phyloP scores from a whole-genome alignment of 1,140 invertebrate species.

The Samia ricini region DNA sequence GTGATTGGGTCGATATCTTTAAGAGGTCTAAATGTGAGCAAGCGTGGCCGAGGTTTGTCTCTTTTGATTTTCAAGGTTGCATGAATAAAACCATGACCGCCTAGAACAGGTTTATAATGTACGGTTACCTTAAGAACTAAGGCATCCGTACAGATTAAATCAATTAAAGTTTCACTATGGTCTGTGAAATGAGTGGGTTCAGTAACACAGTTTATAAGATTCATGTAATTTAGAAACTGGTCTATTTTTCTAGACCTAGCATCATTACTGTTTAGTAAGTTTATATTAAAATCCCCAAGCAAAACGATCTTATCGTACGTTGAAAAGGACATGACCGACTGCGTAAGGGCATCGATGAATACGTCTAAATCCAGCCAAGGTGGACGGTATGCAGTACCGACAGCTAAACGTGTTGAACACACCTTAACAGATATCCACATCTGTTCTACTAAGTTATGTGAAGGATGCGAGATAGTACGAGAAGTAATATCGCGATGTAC shows the following conservation, averaged over 20 bases:
- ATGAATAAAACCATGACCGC: conserved; percentile 3
- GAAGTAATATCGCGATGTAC: too few species aligned
- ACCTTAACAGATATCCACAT: not conserved
- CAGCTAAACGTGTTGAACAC: not conserved
- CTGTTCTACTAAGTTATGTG: too few species aligned
- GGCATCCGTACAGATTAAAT: conserved; percentile 4
- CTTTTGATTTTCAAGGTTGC: too few species aligned
- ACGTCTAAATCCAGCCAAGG: conserved; percentile 13
- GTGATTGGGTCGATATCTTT: too few species aligned
- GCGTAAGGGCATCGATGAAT: conserved; percentile 18
- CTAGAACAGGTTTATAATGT: conserved; percentile 1
- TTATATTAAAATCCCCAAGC: conserved; percentile 32
- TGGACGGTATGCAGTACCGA: conserved; percentile 34
- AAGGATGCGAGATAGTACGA: too few species aligned
- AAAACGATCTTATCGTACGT: conserved; percentile 21
- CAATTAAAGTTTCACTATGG: conserved; percentile 6
- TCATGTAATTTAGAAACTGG: not conserved
- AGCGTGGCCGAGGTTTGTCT: conserved; percentile 1
- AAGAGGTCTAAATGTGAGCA: too few species aligned
- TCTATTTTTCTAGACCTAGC: not conserved
- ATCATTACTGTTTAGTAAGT: conserved; percentile 7
- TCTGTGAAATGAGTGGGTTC: conserved; percentile 12
- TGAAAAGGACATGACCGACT: conserved; percentile 16
- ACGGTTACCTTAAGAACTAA: not conserved
- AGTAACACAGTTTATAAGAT: not conserved